Base-by-base conservation (phyloP, 1,140 invertebrate genomes). In the Trichogramma pretiosum region DNA sequence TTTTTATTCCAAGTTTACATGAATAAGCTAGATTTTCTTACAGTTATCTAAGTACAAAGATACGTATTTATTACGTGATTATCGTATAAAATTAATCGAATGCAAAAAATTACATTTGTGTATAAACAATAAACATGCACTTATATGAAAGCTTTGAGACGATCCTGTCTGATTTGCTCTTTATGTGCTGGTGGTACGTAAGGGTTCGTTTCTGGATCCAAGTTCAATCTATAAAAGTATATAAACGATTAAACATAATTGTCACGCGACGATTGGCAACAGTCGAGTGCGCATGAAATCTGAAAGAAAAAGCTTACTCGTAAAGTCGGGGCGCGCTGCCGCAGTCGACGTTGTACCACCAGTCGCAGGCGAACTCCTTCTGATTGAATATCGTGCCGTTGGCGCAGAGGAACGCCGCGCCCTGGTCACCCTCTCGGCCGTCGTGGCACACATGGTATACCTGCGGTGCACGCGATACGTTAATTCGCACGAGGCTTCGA, bases 301-400 rank as follows among this genome's bases (percentile, higher is more conserved):
- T 5, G 5, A 11, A 5, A 28, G 24, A 5, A 11, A 53, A 19
- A 33, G 22, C 23, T 68, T 67, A 83, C 82, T 73, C 78, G 64
- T 84, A 85, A 40, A 78, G 67, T 37, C 70, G 64, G 3, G 74
- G 72, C 18, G 85, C 84, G 56, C 83, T 76, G 8, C 74, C 75
- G 54, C 82, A 92, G 60, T 91, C 82, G 0, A 91, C 89, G 61
- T 92, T 92, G 69, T 90, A 91, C 89, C 88, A 92, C 88, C 89
- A 93, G 61, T 93, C 89, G 56, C 90, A 93, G 19, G 85, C 78
- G 55, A 92, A 90, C 59, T 88, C 84, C 33, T 82, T 75, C 60
- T 93, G 89, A 61, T 89, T 89, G 63, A 92, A 93, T 36, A 93
- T 72, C 0, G 90, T 93, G 0, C 89, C 89, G 59, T 92, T 90